Evolutionary conservation across 2,888 invertebrate species (phyloP), one percentile per base, ranked within the genome.

Genomic region (Drosophila limbata): DNA sequence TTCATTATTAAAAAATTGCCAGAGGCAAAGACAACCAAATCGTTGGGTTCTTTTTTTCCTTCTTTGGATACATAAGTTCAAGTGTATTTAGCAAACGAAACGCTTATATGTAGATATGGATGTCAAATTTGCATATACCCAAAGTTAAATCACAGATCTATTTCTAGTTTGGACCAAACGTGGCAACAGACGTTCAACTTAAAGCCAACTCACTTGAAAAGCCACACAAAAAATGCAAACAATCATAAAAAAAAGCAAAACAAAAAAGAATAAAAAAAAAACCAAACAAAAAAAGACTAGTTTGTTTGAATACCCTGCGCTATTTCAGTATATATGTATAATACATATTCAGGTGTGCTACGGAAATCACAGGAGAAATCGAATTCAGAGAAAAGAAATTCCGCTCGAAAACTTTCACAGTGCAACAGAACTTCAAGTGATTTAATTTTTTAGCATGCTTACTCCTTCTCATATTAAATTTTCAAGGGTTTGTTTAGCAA

Each of bases 51-150:
- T 3, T 35, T n/a, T n/a, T n/a, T 3, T 13, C 9, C 33, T 10
- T 6, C 28, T 11, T 25, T 11, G 35, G 50, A 31, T 63, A 44
- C 53, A 31, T 63, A 44, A 60, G 44, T 33, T 19, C 37, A 11
- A 28, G 8, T 19, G 21, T 47, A 19, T 35, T 48, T 53, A 39
- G 40, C 35, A 51, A 51, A 40, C 28, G 25, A 19, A 31, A 45
- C n/a, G 31, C 50, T 40, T 61, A 50, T 50, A n/a, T n/a, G n/a
- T n/a, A 42, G 57, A 44, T n/a, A 39, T 44, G 53, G 11, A 25
- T 17, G 45, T 31, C 15, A 39, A 48, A 75, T 75, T 78, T 68
- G 48, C 69, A 78, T 78, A 62, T 21, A 8, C 39, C n/a, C 57
- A n/a, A 11, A 21, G 13, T n/a, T 45, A 39, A 47, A 68, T 73